Evolutionary conservation across 2,797 vertebrate species (phyloP).

Genomic region (Adrianichthys oophorus): DNA sequence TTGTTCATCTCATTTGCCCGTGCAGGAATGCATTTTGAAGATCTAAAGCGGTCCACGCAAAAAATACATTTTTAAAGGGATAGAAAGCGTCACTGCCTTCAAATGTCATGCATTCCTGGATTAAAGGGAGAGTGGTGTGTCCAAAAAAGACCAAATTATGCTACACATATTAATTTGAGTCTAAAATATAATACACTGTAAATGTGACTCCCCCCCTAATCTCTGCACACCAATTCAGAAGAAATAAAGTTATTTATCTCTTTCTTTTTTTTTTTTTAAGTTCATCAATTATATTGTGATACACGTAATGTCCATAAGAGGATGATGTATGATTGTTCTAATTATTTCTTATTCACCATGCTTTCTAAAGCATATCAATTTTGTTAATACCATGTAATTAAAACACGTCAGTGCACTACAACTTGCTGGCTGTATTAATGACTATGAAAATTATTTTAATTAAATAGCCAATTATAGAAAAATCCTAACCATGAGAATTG

Average conservation of each 20-base stretch:
- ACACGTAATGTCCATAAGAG: slow-evolving; percentile 88
- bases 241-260: slow-evolving; percentile 88
- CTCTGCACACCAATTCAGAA: slow-evolving; percentile 76
- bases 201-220: slow-evolving; percentile 74
- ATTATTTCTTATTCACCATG: slow-evolving; percentile 99
- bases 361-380: slow-evolving; percentile 99
- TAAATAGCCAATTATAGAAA: slow-evolving; percentile 99
- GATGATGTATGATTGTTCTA: slow-evolving; percentile 99
- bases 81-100: slow-evolving; percentile 71
- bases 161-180: slow-evolving; percentile 75
- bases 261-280: slow-evolving; percentile 78
- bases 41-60: slow-evolving; percentile 72
- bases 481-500: slow-evolving; percentile 99
- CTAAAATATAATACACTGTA: slow-evolving; percentile 74
- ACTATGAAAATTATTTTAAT: slow-evolving; percentile 99
- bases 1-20: slow-evolving; percentile 35
- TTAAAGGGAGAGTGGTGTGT: slow-evolving; percentile 67
- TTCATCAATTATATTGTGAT: slow-evolving; percentile 88
- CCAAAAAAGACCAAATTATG: slow-evolving; percentile 69
- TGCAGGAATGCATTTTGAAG: slow-evolving; percentile 58
- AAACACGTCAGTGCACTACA: slow-evolving; percentile 99
- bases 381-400: slow-evolving; percentile 99
- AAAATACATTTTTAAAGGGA: slow-evolving; percentile 72
- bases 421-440: slow-evolving; percentile 99
- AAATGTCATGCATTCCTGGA: slow-evolving; percentile 81